phyloP scores from a whole-genome alignment of 2,888 invertebrate species.

The Drosophila atroscutellata region DNA sequence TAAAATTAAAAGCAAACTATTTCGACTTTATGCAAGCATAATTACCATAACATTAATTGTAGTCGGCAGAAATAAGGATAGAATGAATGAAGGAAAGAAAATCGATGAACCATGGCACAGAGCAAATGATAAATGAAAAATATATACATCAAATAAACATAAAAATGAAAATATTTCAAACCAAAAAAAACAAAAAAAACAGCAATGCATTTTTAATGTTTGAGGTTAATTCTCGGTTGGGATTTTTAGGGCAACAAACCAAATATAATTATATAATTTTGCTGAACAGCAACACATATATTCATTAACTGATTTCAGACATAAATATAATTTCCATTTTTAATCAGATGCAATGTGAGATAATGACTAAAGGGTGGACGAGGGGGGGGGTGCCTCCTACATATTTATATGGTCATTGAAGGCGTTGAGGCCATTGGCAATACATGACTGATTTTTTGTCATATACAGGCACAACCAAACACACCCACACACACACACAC shows the following conservation, averaged over 20 bases:
- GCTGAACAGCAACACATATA: background rate
- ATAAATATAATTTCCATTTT: background rate
- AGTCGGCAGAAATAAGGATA: constrained; percentile 32
- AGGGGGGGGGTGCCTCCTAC: background rate
- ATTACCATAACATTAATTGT: constrained; percentile 54
- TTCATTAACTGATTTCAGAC: background rate
- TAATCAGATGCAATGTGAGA: background rate
- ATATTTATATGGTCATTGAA: background rate
- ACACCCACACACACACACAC: background rate
- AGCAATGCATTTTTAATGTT: background rate
- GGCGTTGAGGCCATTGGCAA: constrained; percentile 26
- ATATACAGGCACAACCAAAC: constrained; percentile 8
- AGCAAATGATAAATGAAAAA: constrained; percentile 25
- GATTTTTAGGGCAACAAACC: background rate
- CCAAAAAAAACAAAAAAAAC: constrained; percentile 31
- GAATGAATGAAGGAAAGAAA: background rate
- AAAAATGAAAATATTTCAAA: constrained; percentile 73
- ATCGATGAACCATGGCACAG: constrained; percentile 22
- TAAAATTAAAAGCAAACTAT: constrained; percentile 58
- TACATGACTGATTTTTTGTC: constrained; percentile 35
- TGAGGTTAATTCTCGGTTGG: background rate
- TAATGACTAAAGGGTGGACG: background rate
- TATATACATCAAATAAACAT: constrained; percentile 69
- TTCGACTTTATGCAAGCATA: constrained; percentile 67
- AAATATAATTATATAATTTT: background rate